These are phyloP conservation scores for Poecilia picta DNA, from an alignment of 2,797 vertebrate genomes.

Conservation along the genomic window DNA sequence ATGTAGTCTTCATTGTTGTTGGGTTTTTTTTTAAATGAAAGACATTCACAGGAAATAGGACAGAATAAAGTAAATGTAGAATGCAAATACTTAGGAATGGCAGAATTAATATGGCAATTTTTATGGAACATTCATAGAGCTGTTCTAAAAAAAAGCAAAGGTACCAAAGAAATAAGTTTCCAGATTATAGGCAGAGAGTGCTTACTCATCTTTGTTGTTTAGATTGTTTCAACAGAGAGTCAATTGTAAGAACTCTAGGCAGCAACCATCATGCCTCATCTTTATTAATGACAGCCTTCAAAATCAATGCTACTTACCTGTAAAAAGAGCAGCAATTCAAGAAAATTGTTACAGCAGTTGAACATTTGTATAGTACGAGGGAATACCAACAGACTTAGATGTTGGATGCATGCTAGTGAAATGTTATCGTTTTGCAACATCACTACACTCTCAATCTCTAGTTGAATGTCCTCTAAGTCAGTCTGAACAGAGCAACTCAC, in stretches of 20 bases:
- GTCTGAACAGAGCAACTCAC: not conserved
- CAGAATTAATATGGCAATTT: not conserved
- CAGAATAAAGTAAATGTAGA: not conserved
- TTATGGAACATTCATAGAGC: not conserved
- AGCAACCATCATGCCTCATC: not conserved
- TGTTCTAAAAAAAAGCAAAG: not conserved
- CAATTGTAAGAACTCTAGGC: not conserved
- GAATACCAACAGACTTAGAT: not conserved
- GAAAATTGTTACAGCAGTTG: not conserved
- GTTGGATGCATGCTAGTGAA: not conserved
- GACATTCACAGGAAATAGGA: not conserved
- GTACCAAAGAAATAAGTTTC: not conserved
- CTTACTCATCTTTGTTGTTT: slow-evolving; percentile 6
- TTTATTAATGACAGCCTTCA: not conserved
- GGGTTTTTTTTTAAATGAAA: not conserved
- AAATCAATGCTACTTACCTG: not conserved
- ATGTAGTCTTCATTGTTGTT: not conserved
- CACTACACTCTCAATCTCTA: not conserved
- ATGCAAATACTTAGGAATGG: not conserved
- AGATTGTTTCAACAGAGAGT: not conserved
- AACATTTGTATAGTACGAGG: slow-evolving; percentile 12
- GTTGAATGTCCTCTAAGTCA: not conserved
- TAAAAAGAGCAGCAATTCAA: not conserved
- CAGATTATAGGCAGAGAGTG: not conserved
- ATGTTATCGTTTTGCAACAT: not conserved